Conservation (phyloP, 1,140 invertebrate species). For the Arion vulgaris region DNA sequence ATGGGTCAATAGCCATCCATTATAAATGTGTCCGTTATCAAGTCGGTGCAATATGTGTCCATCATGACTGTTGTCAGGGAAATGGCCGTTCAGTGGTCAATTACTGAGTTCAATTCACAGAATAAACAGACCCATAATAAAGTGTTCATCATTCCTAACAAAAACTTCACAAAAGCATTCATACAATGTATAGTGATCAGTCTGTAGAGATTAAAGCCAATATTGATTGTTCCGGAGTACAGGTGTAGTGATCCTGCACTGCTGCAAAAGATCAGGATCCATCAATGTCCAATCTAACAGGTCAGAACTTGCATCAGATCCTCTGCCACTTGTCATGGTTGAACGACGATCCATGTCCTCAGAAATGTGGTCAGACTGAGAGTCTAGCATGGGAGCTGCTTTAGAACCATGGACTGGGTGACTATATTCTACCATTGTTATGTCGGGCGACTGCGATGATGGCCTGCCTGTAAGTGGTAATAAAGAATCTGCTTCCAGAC, state of each 20-base stretch:
- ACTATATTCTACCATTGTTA: constrained; percentile 23
- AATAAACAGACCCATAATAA: no score
- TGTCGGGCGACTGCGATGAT: constrained; percentile 21
- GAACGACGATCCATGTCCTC: constrained; percentile 55
- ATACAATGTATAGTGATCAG: background rate
- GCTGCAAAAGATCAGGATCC: constrained; percentile 64
- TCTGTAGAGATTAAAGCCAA: constrained; percentile 54
- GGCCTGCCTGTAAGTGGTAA: background rate
- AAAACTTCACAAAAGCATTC: no score
- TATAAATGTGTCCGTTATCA: no score
- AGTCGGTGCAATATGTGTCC: no score
- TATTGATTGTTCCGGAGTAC: constrained; percentile 63
- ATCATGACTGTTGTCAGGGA: no score
- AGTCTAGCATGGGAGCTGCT: constrained; percentile 38
- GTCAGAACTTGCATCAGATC: constrained; percentile 53
- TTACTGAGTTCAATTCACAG: no score
- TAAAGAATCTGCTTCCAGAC: background rate
- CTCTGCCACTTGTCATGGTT: constrained; percentile 54
- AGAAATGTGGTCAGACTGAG: constrained; percentile 32
- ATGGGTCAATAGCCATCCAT: no score
- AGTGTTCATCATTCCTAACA: no score
- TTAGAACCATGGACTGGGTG: constrained; percentile 24
- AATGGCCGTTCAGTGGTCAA: no score
- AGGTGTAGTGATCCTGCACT: constrained; percentile 59
- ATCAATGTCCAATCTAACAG: constrained; percentile 61